Evolutionary conservation across 92 coral and sea anemone genomes (phyloP).

Genomic region (Palythoa grandiflora): DNA sequence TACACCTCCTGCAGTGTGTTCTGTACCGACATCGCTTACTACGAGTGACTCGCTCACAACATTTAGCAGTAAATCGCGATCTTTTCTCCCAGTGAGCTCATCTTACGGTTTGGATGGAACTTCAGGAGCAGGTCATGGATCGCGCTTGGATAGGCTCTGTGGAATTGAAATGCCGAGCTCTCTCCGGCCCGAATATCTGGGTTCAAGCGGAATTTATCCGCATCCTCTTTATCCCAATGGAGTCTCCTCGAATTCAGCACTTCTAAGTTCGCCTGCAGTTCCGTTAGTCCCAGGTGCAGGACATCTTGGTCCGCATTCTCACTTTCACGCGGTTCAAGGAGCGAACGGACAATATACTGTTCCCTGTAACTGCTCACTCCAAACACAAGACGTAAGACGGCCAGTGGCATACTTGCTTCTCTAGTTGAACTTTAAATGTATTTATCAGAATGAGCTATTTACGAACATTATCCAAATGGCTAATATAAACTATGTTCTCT

Average conservation of each 20-base stretch:
- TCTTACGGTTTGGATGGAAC: conserved; percentile 74
- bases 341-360: conserved; percentile 94
- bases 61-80: conserved; percentile 78
- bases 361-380: conserved; percentile 95
- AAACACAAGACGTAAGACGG: conserved; percentile 93
- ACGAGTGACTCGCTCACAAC: conserved; percentile 77
- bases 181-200: conserved; percentile 87
- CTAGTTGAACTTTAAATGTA: conserved; percentile 73
- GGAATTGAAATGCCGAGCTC: conserved; percentile 89
- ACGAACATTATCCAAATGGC: conserved; percentile 77
- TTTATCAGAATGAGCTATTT: conserved; percentile 73
- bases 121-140: conserved; percentile 70
- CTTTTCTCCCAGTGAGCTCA: conserved; percentile 88
- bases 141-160: conserved; percentile 76
- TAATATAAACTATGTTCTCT: conserved; percentile 86
- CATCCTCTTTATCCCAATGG: conserved; percentile 86
- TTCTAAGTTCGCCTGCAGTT: conserved; percentile 80
- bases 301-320: conserved; percentile 85
- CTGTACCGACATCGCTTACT: conserved; percentile 81
- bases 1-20: conserved; percentile 64
- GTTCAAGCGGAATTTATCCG: conserved; percentile 80
- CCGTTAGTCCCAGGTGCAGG: conserved; percentile 78
- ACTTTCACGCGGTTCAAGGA: conserved; percentile 89
- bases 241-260: conserved; percentile 75
- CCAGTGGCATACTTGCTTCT: conserved; percentile 97